Evolutionary conservation across 2,113 vertebrate species (phyloP).

Genomic region (Ictidomys tridecemlineatus): DNA sequence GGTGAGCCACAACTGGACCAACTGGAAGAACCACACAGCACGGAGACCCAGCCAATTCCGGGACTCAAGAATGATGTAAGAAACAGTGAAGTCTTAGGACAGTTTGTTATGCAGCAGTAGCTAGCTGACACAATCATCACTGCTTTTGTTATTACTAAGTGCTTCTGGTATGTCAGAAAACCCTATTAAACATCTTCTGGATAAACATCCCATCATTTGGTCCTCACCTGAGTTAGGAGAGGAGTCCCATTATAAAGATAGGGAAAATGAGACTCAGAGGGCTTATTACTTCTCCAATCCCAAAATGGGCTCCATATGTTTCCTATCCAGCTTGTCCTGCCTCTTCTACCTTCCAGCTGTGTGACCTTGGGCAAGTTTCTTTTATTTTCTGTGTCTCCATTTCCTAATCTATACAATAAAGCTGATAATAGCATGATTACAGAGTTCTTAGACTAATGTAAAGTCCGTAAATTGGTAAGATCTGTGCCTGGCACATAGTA

Average conservation of each 20-base stretch:
- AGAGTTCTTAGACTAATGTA: not conserved
- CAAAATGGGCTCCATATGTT: rapidly evolving
- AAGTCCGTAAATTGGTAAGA: not conserved
- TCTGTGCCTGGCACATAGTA: not conserved
- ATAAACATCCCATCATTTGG: not conserved
- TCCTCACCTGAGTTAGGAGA: not conserved
- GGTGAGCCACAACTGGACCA: not conserved
- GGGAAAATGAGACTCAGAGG: not conserved
- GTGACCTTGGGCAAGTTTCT: not conserved
- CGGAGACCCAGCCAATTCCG: not conserved
- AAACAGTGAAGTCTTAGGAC: not conserved
- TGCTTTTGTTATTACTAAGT: not conserved
- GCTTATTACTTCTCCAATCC: not conserved
- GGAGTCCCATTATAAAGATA: not conserved
- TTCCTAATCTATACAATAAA: not conserved
- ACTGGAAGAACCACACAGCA: not conserved
- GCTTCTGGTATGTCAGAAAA: not conserved
- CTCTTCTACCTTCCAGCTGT: not conserved
- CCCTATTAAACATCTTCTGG: no score
- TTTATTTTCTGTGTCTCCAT: not conserved
- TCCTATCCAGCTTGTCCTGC: not conserved
- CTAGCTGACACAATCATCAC: not conserved
- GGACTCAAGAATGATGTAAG: not conserved
- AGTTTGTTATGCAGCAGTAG: not conserved
- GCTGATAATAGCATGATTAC: rapidly evolving